A percentile compares a stretch with the other conserved stretches of the same genome.
Evolutionary conservation across 2,797 vertebrate genomes (phyloP).

Genomic region (Enteromius viviparus): DNA sequence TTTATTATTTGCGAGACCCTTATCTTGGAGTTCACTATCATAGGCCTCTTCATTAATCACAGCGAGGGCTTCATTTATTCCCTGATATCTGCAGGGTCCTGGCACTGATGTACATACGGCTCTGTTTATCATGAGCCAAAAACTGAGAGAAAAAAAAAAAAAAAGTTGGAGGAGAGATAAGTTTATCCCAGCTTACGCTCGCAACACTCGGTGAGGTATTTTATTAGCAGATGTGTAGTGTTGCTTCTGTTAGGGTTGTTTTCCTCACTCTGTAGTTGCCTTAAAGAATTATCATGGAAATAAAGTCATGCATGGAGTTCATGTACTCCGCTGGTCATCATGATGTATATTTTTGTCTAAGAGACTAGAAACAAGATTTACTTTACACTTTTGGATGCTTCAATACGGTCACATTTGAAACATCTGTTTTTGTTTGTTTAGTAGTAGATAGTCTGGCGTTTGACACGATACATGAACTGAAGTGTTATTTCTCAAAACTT

Average conservation of each 20-base stretch:
- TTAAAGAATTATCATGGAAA: background rate
- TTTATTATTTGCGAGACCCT: slow-evolving; percentile 84
- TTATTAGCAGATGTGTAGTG: slow-evolving; percentile 13
- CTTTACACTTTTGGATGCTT: background rate
- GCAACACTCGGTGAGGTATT: slow-evolving; percentile 3
- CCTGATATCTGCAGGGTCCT: slow-evolving; percentile 78
- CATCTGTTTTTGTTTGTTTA: background rate
- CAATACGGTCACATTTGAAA: background rate
- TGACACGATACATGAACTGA: background rate
- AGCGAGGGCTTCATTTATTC: slow-evolving; percentile 79
- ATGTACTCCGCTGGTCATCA: background rate
- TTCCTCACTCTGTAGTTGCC: background rate
- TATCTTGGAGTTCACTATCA: slow-evolving; percentile 82
- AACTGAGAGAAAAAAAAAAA: slow-evolving; percentile 60
- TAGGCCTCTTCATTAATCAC: slow-evolving; percentile 83
- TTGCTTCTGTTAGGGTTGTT: background rate
- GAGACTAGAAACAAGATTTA: no score
- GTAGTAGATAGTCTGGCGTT: background rate
- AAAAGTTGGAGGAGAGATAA: slow-evolving; percentile 61
- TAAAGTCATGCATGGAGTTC: background rate
- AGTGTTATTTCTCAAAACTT: background rate
- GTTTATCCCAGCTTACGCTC: slow-evolving; percentile 29
- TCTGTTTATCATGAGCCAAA: slow-evolving; percentile 75
- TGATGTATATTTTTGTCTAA: no score
- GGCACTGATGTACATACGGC: slow-evolving; percentile 81